Evolutionary conservation across 1,140 invertebrate genomes (phyloP).

Genomic region (honey bee (Apis mellifera)): Amel_HAv3.1 CM009933.2:3704501-3705000

Average conservation of each 20-base stretch:
- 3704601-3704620: too few relatives aligned
- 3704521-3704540: too few relatives aligned
- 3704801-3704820: slow-evolving; percentile 31
- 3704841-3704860: slow-evolving; percentile 62
- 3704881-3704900: slow-evolving; percentile 53
- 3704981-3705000: not conserved
- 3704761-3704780: not conserved
- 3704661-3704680: not conserved
- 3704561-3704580: too few relatives aligned
- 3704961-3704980: not conserved
- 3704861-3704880: slow-evolving; percentile 62
- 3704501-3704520: too few relatives aligned
- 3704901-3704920: slow-evolving; percentile 54
- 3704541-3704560: too few relatives aligned
- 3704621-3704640: not conserved
- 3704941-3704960: too few relatives aligned
- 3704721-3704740: not conserved
- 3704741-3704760: not conserved
- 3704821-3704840: slow-evolving; percentile 62
- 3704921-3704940: not conserved
- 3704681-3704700: not conserved
- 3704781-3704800: slow-evolving; percentile 3
- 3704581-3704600: too few relatives aligned
- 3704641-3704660: not conserved
- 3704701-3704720: not conserved